These are phyloP conservation scores for Metopolophium dirhodum DNA, from an alignment of 1,140 invertebrate genomes.

Conservation along the genomic window DNA sequence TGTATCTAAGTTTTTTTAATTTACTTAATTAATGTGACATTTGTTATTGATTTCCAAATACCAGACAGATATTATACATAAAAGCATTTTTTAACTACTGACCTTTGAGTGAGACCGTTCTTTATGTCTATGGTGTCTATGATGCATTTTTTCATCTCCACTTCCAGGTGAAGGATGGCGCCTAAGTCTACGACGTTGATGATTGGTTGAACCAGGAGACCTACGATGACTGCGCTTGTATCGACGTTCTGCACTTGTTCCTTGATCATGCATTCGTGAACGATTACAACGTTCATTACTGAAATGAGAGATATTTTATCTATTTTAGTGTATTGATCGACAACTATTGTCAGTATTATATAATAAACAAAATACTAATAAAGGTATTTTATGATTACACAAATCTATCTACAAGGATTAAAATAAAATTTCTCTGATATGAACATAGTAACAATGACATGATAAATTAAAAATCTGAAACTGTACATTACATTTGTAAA, in stretches of 20 bases:
- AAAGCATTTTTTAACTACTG: conserved; percentile 29
- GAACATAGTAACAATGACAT: neutral
- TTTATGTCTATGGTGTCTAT: conserved; percentile 63
- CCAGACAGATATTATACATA: conserved; percentile 1
- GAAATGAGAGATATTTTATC: conserved; percentile 61
- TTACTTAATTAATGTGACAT: conserved; percentile 51
- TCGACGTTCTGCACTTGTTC: conserved; percentile 69
- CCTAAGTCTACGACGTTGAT: conserved; percentile 61
- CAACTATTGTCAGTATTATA: neutral
- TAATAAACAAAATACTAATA: neutral
- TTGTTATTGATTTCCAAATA: conserved; percentile 43
- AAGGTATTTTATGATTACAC: neutral
- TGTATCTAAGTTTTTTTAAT: neutral
- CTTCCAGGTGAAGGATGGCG: conserved; percentile 61
- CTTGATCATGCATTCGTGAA: conserved; percentile 69
- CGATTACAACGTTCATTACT: conserved; percentile 70
- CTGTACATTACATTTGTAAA: neutral
- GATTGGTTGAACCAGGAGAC: conserved; percentile 67
- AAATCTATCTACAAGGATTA: conserved; percentile 12
- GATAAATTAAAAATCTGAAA: neutral
- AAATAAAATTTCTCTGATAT: conserved; percentile 2
- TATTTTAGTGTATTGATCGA: neutral
- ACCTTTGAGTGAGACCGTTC: conserved; percentile 58
- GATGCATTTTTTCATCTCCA: conserved; percentile 55
- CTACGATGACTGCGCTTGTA: conserved; percentile 69